Base-by-base conservation (phyloP, 2,797 vertebrate genomes). In the Sebastes minor region DNA sequence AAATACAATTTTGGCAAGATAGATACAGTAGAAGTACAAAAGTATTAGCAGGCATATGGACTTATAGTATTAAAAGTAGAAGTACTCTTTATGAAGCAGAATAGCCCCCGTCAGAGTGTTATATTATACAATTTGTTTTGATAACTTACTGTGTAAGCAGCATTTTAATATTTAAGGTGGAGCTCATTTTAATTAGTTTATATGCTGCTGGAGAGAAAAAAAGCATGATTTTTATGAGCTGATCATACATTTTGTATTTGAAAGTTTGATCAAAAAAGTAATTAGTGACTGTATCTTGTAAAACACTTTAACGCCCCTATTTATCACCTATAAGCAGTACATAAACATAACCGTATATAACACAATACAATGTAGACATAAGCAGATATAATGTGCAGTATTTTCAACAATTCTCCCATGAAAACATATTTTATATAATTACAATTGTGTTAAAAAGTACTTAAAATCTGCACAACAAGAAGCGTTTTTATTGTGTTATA, bases 301-400 rank as follows among this genome's bases (percentile, higher is more conserved):
- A 42, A 4, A 42, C 2, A 56, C 8, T 7, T 53, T 33, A 73
- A 52, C 0, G 0, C 2, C 13, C 0, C 2, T 0, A 9, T 56
- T 38, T 28, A 16, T 22, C 11, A 23, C 16, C 42, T 27, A 28
- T 18, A 23, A 2, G n/a, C 28, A 75, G 9, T 7, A 32, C 10
- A 27, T 4, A 33, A 49, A 49, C 35, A 52, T 13, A 52, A 12
- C 25, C 16, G 3, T 46, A 46, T 18, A 7, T 73, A 53, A 52
- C 13, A 16, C 8, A 27, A 68, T 61, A 5, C 22, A 52, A 52
- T 10, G 11, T 52, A 14, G 6, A 14, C 32, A 25, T 13, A 55
- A 28, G 28, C 9, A 14, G 59, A 53, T 32, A 53, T 23, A 42
- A 27, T 18, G 27, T 60, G 23, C 3, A 16, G 35, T 49, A 32